Evolutionary conservation across 2,888 invertebrate species (phyloP), one percentile per base, ranked within the genome.

Genomic region (Heliconius cydno): DNA sequence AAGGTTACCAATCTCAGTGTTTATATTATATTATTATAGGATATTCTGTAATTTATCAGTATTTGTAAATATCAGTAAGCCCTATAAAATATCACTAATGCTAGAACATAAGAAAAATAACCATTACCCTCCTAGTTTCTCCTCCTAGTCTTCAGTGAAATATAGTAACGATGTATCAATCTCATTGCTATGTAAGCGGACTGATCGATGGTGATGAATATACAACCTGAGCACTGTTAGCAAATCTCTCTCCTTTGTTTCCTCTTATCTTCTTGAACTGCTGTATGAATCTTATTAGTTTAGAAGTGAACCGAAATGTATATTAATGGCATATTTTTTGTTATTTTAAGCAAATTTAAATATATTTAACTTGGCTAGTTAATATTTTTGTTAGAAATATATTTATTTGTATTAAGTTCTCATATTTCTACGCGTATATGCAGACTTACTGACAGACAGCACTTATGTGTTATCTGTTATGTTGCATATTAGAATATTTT

Each of bases 151-250:
- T 86, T 88, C 85, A 84, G 87, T 83, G 88, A 89, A 89, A 89
- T 60, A 60, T 73, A 73, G 34, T 60, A 30, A 87, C 88, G 87
- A 87, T 87, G 85, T 84, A 85, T 87, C 87, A 87, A 88, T 87
- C 89, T 88, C 88, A 88, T 88, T 86, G 87, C 86, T 86, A 73
- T 66, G 88, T 87, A 90, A 88, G 87, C 87, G 84, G 86, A 86
- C 88, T 92, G 93, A 92, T 92, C 91, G 92, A 92, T 92, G 89
- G 87, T 88, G 89, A 91, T 91, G 89, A 91, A 91, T 92, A 91
- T 91, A 90, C 88, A 88, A 87, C 85, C n/a, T 86, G 83, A 86
- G 84, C 86, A 85, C 82, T 72, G 57, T 66, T 80, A 41, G 52
- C 73, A 80, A 90, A 88, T 90, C 88, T 86, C 85, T 87, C 85